phyloP scores from a whole-genome alignment of 2,797 vertebrate genomes.

The Neostethus bicornis region DNA sequence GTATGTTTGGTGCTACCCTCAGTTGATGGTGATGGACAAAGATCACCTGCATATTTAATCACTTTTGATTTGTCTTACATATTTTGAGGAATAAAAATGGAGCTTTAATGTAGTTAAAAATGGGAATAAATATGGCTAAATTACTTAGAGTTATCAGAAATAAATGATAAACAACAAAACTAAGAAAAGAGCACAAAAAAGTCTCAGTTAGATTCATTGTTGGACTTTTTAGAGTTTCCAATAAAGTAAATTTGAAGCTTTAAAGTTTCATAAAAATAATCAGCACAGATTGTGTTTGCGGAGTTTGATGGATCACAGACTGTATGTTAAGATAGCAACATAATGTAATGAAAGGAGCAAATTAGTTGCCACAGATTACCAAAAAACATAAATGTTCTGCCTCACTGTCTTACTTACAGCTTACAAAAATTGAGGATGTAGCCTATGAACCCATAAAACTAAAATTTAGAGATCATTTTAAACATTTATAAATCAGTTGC shows the following conservation, averaged over 20 bases:
- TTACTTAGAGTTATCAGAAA: no score
- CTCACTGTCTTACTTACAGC: neutral
- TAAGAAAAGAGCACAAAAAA: neutral
- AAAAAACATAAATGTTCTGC: neutral
- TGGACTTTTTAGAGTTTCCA: neutral
- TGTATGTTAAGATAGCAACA: neutral
- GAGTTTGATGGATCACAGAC: neutral
- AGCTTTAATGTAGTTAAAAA: neutral
- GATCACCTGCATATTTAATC: neutral
- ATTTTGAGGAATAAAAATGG: neutral
- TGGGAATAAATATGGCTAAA: no score
- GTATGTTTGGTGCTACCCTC: conserved; percentile 18
- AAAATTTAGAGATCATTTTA: conserved; percentile 19
- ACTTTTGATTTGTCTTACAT: conserved; percentile 1
- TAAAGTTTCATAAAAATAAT: neutral
- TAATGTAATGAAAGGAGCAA: neutral
- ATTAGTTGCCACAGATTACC: no score
- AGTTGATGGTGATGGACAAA: conserved; percentile 44
- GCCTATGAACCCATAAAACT: conserved; percentile 8
- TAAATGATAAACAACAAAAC: neutral
- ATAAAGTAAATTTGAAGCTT: neutral
- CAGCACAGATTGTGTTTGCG: neutral
- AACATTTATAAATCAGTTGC: conserved; percentile 27
- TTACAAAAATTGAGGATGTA: neutral
- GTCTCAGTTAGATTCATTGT: neutral